These are phyloP conservation scores for Erynnis tages DNA, from an alignment of 2,888 invertebrate genomes.

Conservation along the genomic window DNA sequence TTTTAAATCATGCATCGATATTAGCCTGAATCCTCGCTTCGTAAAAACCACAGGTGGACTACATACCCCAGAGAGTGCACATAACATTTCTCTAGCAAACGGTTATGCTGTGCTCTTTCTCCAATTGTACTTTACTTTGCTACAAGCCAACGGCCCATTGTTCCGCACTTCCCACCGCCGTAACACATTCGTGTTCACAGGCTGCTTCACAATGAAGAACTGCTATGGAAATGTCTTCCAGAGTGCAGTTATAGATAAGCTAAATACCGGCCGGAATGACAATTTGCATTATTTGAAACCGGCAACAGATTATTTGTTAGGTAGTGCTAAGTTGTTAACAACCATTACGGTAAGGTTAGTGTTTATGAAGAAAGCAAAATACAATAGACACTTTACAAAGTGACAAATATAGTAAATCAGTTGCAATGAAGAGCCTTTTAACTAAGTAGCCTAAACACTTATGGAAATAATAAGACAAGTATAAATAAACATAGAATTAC, in stretches of 20 bases:
- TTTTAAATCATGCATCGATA: too few species aligned
- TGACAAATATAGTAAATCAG: too few species aligned
- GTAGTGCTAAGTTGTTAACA: too few species aligned
- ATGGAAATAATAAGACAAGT: too few species aligned
- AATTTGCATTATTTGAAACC: neutral
- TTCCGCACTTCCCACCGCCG: slow-evolving; percentile 33
- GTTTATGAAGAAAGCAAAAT: too few species aligned
- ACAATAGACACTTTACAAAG: too few species aligned
- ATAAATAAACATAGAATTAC: too few species aligned
- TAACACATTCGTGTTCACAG: slow-evolving; percentile 34
- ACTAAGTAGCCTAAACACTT: too few species aligned
- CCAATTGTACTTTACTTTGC: slow-evolving; percentile 5
- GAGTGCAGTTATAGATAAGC: slow-evolving; percentile 10
- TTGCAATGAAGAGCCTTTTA: too few species aligned
- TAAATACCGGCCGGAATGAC: slow-evolving; percentile 1
- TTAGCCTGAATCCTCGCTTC: too few species aligned
- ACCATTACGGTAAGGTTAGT: too few species aligned
- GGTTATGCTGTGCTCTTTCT: slow-evolving; percentile 22
- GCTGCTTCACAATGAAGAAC: slow-evolving; percentile 13
- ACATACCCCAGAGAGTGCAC: slow-evolving; percentile 13
- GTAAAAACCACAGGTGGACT: neutral
- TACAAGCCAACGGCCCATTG: slow-evolving; percentile 29
- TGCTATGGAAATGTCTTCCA: slow-evolving; percentile 17
- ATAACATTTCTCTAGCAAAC: slow-evolving; percentile 12
- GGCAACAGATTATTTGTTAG: neutral